Evolutionary conservation across 2,797 vertebrate species (phyloP).

Genomic region (Malurus splendens): DNA sequence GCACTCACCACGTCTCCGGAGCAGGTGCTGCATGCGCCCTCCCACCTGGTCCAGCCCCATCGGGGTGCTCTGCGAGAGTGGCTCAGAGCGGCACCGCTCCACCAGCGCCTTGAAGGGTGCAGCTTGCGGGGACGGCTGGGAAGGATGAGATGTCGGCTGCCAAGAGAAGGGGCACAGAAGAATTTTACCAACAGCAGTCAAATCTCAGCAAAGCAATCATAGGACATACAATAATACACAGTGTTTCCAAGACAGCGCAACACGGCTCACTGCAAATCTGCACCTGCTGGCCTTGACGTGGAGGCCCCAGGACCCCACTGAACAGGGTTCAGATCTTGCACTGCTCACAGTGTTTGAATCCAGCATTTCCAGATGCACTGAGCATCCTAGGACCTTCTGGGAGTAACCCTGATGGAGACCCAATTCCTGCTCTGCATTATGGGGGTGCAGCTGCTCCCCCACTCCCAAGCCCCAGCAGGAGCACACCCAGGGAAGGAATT

Average conservation of each 20-base stretch:
- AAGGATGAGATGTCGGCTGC: slow-evolving; percentile 78
- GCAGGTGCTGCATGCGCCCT: slow-evolving; percentile 65
- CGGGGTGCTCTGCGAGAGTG: slow-evolving; percentile 79
- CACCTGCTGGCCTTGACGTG: neutral
- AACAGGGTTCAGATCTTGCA: neutral
- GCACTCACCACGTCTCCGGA: slow-evolving; percentile 51
- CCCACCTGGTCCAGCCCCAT: slow-evolving; percentile 72
- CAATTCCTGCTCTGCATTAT: neutral
- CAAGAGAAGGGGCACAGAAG: slow-evolving; percentile 50
- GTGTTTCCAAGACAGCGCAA: neutral
- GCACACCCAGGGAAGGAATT: neutral
- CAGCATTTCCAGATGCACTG: neutral
- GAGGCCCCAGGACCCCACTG: fast-evolving
- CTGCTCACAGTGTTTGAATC: neutral
- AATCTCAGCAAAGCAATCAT: neutral
- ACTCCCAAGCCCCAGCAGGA: neutral
- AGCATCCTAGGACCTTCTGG: neutral
- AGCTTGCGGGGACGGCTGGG: slow-evolving; percentile 74
- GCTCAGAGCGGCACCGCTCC: slow-evolving; percentile 82
- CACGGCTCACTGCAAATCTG: neutral
- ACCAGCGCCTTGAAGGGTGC: slow-evolving; percentile 80
- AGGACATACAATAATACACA: fast-evolving
- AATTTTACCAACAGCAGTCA: neutral
- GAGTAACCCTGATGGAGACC: neutral
- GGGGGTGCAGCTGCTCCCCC: neutral